These are phyloP conservation scores for Bellardia pandia DNA, from an alignment of 2,888 invertebrate genomes.

Conservation along the genomic window DNA sequence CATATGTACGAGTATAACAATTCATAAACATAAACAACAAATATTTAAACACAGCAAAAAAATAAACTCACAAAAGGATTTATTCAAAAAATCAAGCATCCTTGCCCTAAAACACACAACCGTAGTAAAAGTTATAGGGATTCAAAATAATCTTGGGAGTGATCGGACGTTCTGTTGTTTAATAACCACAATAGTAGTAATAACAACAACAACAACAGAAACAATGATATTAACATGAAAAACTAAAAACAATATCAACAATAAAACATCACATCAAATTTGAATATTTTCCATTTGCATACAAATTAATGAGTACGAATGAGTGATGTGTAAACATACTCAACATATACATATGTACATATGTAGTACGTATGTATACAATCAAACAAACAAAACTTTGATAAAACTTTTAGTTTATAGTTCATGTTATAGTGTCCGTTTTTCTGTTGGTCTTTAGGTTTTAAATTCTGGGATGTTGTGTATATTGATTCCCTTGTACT, in stretches of 20 bases:
- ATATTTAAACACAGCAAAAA: not conserved
- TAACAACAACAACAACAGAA: not conserved
- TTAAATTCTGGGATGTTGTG: not conserved
- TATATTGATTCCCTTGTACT: constrained; percentile 1
- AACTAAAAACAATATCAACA: constrained; percentile 32
- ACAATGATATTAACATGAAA: constrained; percentile 13
- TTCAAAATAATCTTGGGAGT: constrained; percentile 9
- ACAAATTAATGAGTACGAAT: constrained; percentile 65
- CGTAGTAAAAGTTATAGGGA: constrained; percentile 1
- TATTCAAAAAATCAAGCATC: constrained; percentile 2
- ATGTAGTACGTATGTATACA: too few relatives aligned
- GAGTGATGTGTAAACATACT: constrained; percentile 29
- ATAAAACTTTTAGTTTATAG: not conserved
- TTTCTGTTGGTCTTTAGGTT: not conserved
- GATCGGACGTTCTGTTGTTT: constrained; percentile 36
- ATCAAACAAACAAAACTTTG: not conserved
- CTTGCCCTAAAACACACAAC: constrained; percentile 7
- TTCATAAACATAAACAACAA: constrained; percentile 20
- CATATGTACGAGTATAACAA: not conserved
- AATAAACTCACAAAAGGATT: not conserved
- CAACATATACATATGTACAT: not conserved
- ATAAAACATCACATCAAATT: constrained; percentile 63
- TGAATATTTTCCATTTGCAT: constrained; percentile 72
- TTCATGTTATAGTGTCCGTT: not conserved
- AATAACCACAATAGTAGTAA: constrained; percentile 17